Evolutionary conservation across 2,113 vertebrate genomes (phyloP).

Genomic region (Microtus richardsoni): DNA sequence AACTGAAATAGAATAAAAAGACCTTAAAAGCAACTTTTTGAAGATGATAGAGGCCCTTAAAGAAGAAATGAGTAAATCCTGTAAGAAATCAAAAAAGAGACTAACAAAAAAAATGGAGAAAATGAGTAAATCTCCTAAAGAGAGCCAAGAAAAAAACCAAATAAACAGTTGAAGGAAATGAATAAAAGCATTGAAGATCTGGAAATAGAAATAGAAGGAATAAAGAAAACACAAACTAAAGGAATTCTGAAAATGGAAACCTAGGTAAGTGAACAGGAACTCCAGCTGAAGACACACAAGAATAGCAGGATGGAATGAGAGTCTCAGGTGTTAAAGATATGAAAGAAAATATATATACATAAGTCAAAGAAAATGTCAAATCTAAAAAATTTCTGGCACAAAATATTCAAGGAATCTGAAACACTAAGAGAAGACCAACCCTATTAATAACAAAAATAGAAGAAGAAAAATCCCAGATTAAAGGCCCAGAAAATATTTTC

Average conservation of each 20-base stretch:
- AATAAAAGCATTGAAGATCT: no score
- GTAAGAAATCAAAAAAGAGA: not conserved
- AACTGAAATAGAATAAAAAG: not conserved
- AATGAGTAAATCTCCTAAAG: no score
- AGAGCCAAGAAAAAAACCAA: no score
- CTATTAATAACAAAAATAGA: no score
- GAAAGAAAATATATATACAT: not conserved
- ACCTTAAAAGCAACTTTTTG: not conserved
- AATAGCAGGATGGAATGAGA: not conserved
- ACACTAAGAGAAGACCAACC: not conserved
- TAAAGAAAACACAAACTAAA: not conserved
- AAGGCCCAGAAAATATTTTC: no score
- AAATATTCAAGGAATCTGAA: not conserved
- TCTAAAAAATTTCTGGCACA: not conserved
- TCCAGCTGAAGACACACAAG: not conserved
- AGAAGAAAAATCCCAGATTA: no score
- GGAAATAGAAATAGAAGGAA: not conserved
- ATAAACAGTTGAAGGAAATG: no score
- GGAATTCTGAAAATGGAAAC: no score
- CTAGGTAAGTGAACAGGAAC: no score
- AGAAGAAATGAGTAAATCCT: not conserved
- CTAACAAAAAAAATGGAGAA: no score
- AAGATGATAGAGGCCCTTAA: not conserved
- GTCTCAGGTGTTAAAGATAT: not conserved
- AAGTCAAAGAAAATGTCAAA: not conserved